Evolutionary conservation across 2,113 vertebrate species (phyloP).

Genomic region (Hydropotes inermis): DNA sequence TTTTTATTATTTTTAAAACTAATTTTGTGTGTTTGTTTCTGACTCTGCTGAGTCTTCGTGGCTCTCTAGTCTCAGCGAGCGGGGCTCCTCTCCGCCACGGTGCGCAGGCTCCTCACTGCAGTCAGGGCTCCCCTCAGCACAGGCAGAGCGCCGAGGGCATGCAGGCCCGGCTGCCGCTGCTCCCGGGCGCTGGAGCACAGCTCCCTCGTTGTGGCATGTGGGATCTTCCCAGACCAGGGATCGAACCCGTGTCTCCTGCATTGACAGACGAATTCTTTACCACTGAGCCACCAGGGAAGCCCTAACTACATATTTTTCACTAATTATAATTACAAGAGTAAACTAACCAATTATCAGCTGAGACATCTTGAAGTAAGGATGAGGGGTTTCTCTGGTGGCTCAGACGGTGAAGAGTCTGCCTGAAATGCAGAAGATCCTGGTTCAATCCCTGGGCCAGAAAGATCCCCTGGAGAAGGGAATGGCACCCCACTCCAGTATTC

Average conservation of each 20-base stretch:
- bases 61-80: not conserved
- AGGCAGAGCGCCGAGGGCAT: not conserved
- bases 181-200: not conserved
- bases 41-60: not conserved
- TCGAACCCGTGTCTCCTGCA: not conserved
- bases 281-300: not conserved
- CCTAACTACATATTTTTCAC: not conserved
- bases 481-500: not conserved
- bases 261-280: not conserved
- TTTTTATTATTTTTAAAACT: not conserved
- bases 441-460: not conserved
- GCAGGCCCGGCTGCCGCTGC: fast-evolving
- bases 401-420: not conserved
- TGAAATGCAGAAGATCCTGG: not conserved
- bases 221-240: not conserved
- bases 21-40: not conserved
- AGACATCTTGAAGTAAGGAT: not conserved
- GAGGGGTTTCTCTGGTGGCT: not conserved
- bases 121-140: not conserved
- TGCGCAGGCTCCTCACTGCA: not conserved
- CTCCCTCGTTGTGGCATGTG: not conserved
- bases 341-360: not conserved
- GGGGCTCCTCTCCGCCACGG: fast-evolving
- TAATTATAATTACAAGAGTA: not conserved
- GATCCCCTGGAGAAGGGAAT: not conserved